Percentiles rank a stretch among this genome's conserved stretches.
Evolutionary conservation across 2,113 vertebrate species (phyloP).

Genomic region (Daboia siamensis): DNA sequence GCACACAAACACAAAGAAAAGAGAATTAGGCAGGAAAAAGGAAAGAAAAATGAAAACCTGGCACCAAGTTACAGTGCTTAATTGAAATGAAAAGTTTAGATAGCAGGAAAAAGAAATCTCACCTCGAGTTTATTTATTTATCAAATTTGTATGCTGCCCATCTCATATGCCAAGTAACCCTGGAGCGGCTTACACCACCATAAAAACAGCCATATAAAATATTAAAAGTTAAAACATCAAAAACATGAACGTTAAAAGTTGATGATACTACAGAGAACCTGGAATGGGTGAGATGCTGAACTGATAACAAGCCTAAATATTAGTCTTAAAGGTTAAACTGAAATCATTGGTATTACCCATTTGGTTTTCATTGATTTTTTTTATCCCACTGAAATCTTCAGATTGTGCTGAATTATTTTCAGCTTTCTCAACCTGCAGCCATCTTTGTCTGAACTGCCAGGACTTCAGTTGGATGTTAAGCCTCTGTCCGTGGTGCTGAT

Average conservation of each 20-base stretch:
- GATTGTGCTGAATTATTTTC: background rate
- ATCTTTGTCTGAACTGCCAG: background rate
- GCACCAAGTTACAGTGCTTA: background rate
- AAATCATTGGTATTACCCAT: background rate
- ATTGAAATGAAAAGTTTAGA: background rate
- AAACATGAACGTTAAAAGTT: background rate
- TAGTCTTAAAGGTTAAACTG: background rate
- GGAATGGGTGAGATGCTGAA: background rate
- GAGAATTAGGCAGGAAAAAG: background rate
- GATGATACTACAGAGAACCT: background rate
- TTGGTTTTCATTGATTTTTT: background rate
- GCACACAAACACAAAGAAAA: background rate
- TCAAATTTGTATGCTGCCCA: background rate
- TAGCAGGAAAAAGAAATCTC: background rate
- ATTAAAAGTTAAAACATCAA: too few relatives aligned
- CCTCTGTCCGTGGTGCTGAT: background rate
- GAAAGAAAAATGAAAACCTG: background rate
- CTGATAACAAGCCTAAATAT: background rate
- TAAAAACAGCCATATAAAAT: too few relatives aligned
- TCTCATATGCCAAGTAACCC: too few relatives aligned
- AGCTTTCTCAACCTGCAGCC: background rate
- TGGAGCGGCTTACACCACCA: too few relatives aligned
- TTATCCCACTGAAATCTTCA: background rate
- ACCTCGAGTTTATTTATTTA: background rate
- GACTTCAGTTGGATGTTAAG: fast-evolving